Evolutionary conservation across 1,140 invertebrate genomes (phyloP).

Genomic region (Pseudomyrmex cubaensis): DNA sequence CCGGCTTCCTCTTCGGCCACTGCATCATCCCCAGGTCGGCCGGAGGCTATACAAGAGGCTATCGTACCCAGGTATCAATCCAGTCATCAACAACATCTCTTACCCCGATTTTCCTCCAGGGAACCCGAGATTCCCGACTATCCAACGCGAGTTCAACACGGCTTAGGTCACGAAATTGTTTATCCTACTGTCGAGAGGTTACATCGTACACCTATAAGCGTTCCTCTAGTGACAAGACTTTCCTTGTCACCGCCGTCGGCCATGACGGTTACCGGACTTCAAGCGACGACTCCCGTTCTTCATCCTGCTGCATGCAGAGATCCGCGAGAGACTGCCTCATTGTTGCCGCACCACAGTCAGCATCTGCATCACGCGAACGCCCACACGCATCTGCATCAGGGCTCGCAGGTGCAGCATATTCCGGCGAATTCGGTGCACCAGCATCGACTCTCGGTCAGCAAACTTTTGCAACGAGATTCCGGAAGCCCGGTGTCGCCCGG

Average conservation of each 20-base stretch:
- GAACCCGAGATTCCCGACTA: constrained; percentile 77
- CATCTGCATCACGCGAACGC: constrained; percentile 72
- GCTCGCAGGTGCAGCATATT: constrained; percentile 76
- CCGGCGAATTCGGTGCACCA: constrained; percentile 76
- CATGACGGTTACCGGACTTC: constrained; percentile 77
- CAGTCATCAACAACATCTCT: constrained; percentile 70
- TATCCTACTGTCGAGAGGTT: constrained; percentile 79
- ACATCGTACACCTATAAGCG: constrained; percentile 78
- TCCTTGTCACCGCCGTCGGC: constrained; percentile 82
- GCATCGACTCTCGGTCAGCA: constrained; percentile 79
- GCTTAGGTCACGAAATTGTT: constrained; percentile 75
- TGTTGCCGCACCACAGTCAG: constrained; percentile 73
- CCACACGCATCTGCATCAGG: constrained; percentile 72
- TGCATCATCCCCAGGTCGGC: constrained; percentile 79
- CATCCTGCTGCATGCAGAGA: constrained; percentile 78
- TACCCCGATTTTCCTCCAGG: constrained; percentile 73
- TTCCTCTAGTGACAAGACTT: constrained; percentile 81
- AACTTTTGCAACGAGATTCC: constrained; percentile 78
- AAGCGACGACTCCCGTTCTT: constrained; percentile 75
- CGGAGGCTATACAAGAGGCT: constrained; percentile 76
- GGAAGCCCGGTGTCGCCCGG: constrained; percentile 74
- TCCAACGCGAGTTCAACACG: constrained; percentile 67
- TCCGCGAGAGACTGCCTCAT: constrained; percentile 72
- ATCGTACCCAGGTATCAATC: constrained; percentile 76
- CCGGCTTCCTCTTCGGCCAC: constrained; percentile 80